These are phyloP conservation scores for Drosophila anomelani DNA, from an alignment of 2,888 invertebrate genomes.

Conservation along the genomic window DNA sequence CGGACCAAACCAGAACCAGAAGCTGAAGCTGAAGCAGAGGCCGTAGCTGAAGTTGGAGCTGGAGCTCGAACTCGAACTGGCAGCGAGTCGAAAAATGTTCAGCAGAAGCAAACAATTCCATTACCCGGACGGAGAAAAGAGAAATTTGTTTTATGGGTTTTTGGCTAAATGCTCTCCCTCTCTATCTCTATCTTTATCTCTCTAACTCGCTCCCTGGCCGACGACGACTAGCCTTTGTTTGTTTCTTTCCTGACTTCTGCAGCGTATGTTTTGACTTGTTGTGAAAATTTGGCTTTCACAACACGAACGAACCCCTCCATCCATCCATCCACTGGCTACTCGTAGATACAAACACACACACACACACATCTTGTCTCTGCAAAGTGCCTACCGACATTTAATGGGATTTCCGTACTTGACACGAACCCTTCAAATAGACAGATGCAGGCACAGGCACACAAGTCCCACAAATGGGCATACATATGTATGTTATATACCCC, in stretches of 20 bases:
- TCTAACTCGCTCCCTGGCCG: conserved; percentile 25
- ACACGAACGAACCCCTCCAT: conserved; percentile 42
- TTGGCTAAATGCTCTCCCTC: conserved; percentile 59
- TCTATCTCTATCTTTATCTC: conserved; percentile 15
- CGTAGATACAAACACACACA: conserved; percentile 15
- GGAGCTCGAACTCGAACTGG: conserved; percentile 8
- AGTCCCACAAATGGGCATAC: conserved; percentile 23
- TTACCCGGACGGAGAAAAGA: conserved; percentile 60
- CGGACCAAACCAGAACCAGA: conserved; percentile 24
- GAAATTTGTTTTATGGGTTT: conserved; percentile 68
- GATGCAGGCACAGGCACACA: conserved; percentile 37
- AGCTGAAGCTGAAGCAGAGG: neutral
- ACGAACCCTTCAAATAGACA: conserved; percentile 54
- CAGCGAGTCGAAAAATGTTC: conserved; percentile 27
- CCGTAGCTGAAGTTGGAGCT: neutral
- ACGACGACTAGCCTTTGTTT: conserved; percentile 50
- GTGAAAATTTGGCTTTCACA: conserved; percentile 77
- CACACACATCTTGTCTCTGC: conserved; percentile 18
- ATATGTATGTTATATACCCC: neutral
- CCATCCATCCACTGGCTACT: conserved; percentile 11
- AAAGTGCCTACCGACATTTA: conserved; percentile 64
- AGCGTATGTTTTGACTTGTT: conserved; percentile 74
- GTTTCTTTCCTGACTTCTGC: conserved; percentile 60
- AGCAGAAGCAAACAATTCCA: conserved; percentile 52
- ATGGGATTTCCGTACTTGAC: conserved; percentile 78